Base-by-base conservation (phyloP, 2,113 vertebrate species). In the Ophiodon elongatus region DNA sequence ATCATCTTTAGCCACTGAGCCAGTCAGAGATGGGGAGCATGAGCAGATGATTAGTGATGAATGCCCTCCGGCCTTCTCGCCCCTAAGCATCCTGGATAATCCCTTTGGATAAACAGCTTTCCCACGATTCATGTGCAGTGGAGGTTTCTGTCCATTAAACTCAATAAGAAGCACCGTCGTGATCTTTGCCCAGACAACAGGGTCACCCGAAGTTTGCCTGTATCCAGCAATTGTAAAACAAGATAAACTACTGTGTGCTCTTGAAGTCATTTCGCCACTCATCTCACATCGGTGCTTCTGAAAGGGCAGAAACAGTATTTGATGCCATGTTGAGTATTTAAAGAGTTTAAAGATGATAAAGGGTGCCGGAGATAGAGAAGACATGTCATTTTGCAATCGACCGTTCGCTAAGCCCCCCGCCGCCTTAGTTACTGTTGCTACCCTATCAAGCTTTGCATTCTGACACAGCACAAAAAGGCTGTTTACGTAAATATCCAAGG, bases 11-110 rank as follows among this genome's bases (percentile, higher is more conserved):
- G 86, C 79, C 86, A 73, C 81, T 84, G 88, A 92, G 84, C 84
- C 83, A 87, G 69, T 86, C 83, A 87, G 85, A 88, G 83, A 92
- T 79, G 89, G 82, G 83, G 81, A 87, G 84, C 70, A 90, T 89
- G 89, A 93, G 75, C 87, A 88, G 86, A 92, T 91, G 91, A 93
- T 93, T 91, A 88, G 87, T 90, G 89, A 93, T 89, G 85, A 88
- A 89, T 68, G 82, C 89, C 85, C 90, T 86, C 66, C 52, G 80
- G 89, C 89, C 88, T 91, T 91, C 83, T 91, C 66, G 43, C 88
- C 86, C 81, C 81, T 85, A 89, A 89, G 85, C 88, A 85, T 84
- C 84, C 81, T 87, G 84, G 82, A 88, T 94, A 93, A 94, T 94
- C 92, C 81, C 39, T 72, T 57, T 78, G 79, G 90, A 91, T 90